Evolutionary conservation across 2,113 vertebrate species (phyloP).

Genomic region (Microtus ochrogaster): DNA sequence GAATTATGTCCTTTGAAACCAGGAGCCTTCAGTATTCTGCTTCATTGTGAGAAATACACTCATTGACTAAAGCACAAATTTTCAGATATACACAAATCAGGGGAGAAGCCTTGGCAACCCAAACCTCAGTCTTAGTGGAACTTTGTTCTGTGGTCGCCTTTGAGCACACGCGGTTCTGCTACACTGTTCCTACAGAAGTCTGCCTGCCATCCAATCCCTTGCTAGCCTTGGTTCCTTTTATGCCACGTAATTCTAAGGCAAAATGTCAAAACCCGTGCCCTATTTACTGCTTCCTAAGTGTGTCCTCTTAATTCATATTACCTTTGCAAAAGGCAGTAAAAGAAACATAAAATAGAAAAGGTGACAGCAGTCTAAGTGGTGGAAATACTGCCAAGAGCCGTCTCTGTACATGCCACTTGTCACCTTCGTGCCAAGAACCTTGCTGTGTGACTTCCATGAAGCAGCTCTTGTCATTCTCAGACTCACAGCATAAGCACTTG

Average conservation of each 20-base stretch:
- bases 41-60: neutral
- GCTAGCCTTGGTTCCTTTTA: neutral
- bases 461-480: neutral
- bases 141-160: neutral
- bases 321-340: neutral
- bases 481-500: neutral
- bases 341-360: neutral
- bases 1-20: neutral
- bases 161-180: neutral
- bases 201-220: neutral
- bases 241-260: neutral
- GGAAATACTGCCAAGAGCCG: neutral
- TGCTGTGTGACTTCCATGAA: neutral
- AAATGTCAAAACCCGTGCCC: neutral
- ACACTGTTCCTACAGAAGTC: neutral
- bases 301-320: neutral
- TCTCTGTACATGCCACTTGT: fast-evolving
- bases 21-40: neutral
- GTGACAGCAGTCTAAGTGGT: neutral
- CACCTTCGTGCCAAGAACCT: neutral
- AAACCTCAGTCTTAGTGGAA: neutral
- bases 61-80: neutral
- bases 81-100: neutral
- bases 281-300: neutral
- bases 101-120: neutral